A percentile compares a stretch with the other conserved stretches of the same genome.
Conservation (phyloP, 2,888 invertebrate species). For the Hirtodrosophila trivittata region DNA sequence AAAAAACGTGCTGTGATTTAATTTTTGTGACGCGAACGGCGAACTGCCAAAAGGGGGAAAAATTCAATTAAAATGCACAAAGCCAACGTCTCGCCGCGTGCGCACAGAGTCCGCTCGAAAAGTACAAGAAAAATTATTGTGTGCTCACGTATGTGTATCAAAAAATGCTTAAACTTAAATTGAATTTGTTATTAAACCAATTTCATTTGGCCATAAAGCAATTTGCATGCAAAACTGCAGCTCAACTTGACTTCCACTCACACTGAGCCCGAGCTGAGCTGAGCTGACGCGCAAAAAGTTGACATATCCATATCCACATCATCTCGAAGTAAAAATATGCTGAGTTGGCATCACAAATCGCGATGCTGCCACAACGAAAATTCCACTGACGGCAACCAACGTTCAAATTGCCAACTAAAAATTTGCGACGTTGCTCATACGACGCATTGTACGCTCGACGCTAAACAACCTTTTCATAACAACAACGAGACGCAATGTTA, state of each 20-base stretch:
- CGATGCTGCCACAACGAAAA: conserved; percentile 31
- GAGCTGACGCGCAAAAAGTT: conserved; percentile 14
- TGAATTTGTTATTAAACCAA: conserved; percentile 76
- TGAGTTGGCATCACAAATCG: conserved; percentile 60
- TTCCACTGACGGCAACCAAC: conserved; percentile 10
- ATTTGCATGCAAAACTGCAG: conserved; percentile 54
- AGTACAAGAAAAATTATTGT: conserved; percentile 33
- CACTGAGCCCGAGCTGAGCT: too few species aligned
- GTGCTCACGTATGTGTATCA: conserved; percentile 62
- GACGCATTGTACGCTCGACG: conserved; percentile 33
- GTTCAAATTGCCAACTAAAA: conserved; percentile 34
- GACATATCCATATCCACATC: conserved; percentile 55
- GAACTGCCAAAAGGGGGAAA: conserved; percentile 39
- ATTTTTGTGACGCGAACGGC: conserved; percentile 70
- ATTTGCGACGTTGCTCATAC: conserved; percentile 52
- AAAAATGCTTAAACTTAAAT: conserved; percentile 68
- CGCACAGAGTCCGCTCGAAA: conserved; percentile 18
- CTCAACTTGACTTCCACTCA: too few species aligned
- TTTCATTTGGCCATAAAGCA: conserved; percentile 51
- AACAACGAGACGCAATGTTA: conserved; percentile 52
- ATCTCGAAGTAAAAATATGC: conserved; percentile 21
- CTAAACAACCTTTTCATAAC: conserved; percentile 56
- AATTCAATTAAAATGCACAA: conserved; percentile 78
- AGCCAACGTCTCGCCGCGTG: conserved; percentile 64
- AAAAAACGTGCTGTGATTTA: conserved; percentile 71